A percentile compares a stretch with the other conserved stretches of the same genome.
These are phyloP conservation scores for Stichopus chloronotus DNA, from an alignment of 35 echinoderm and acorn worm genomes.

Conservation along the genomic window DNA sequence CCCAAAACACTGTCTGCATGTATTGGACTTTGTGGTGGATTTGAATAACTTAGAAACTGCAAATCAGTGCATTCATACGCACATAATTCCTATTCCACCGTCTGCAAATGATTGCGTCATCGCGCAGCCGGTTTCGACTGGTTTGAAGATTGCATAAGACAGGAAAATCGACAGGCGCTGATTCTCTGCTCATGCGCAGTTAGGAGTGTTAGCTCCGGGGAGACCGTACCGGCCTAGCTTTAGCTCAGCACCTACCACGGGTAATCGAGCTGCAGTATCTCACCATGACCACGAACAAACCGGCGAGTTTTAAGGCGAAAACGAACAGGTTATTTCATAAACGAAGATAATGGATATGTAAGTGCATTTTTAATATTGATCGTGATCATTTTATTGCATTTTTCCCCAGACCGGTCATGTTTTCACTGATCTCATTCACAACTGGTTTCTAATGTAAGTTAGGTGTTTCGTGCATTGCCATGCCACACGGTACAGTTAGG, in stretches of 20 bases:
- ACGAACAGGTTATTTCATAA: neutral
- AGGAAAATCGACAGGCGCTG: neutral
- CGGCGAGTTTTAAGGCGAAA: neutral
- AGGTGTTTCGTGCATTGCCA: neutral
- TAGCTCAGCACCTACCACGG: neutral
- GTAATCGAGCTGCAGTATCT: neutral
- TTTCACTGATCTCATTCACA: neutral
- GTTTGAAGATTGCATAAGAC: neutral
- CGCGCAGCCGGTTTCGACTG: neutral
- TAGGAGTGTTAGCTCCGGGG: no score
- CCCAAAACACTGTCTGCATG: no score
- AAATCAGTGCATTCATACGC: no score
- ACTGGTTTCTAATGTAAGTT: neutral
- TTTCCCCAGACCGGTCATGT: neutral
- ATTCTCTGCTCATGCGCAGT: neutral
- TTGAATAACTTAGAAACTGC: no score
- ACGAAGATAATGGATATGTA: neutral
- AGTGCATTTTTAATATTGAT: neutral
- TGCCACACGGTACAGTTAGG: neutral
- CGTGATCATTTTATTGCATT: neutral
- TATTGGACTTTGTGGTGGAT: no score
- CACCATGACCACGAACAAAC: neutral
- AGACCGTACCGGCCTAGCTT: neutral
- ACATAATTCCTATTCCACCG: neutral
- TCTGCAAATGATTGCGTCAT: neutral